Evolutionary conservation across 2,797 vertebrate genomes (phyloP), one percentile per base, ranked within the genome.

Genomic region (Poeciliopsis infans): DNA sequence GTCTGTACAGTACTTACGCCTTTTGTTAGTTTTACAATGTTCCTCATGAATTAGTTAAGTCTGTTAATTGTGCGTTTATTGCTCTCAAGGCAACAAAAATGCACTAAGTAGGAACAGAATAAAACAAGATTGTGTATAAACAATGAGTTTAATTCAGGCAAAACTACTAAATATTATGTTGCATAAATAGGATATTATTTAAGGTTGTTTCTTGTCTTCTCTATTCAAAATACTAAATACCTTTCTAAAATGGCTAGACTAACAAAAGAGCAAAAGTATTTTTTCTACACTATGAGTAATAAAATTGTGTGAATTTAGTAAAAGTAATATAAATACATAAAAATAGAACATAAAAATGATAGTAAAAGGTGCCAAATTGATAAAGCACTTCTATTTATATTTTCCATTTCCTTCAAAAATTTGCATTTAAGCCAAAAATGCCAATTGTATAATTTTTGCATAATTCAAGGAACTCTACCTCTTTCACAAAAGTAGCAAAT

Each of bases 41-140:
- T 94, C 91, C 94, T 95, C 94, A 94, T 95, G 93, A 94, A 95
- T 95, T 95, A 94, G 94, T 94, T 93, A 95, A 93, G 91, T 94
- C 87, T 91, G 93, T 93, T 95, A 94, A 95, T 92, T 95, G 93
- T 86, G 91, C 89, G 89, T 93, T 94, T 93, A 94, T 93, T 93
- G 89, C 89, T 91, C 92, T 91, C 88, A 89, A 85, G 89, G 92
- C 92, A 89, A 91, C 69, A 74, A 88, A 93, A 88, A 91, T 87
- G 64, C 91, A 92, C 88, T 95, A 93, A 94, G 93, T 80, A 80
- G 88, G 76, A 84, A 11, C 0, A 47, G 73, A 91, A 86, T 81
- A 84, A 91, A 89, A 90, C 74, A 87, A 89, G 61, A 84, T 72
- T 87, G 75, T 68, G 83, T 87, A 92, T 84, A 84, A 85, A 92